Base-by-base conservation (phyloP, 2,888 invertebrate species). In the Acrobasis consociella region DNA sequence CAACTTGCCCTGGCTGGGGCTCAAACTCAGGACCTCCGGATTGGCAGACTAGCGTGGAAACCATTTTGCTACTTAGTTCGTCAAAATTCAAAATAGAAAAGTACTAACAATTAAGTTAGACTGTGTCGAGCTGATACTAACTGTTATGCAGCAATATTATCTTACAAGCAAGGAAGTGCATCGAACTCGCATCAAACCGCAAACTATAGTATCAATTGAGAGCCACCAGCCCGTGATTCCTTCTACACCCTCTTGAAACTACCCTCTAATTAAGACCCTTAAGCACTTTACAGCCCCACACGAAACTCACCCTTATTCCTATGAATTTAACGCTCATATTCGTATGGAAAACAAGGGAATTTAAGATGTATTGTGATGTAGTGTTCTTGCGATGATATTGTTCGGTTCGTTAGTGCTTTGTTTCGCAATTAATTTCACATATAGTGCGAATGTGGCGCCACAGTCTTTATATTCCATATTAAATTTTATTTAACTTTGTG, bases 161-260 rank as follows among this genome's bases (percentile, higher is more conserved):
- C 39, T 56, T 58, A 51, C 51, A 46, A 46, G 46, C 46, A 10
- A 15, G 22, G 15, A 46, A 68, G 69, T 69, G 73, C 75, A 75
- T 76, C 74, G 74, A 78, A 80, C 76, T 69, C 68, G 76, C 74
- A 75, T 73, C 78, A 74, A 78, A 81, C 82, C 83, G 70, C 83
- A 76, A 82, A 84, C 83, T 81, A 78, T 74, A 77, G 80, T 81
- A 84, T 81, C 83, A 85, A 85, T 85, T 87, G 82, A 84, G 87
- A 85, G 71, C 81, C 78, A 83, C 80, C 83, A 80, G 76, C 67
- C 82, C 81, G 80, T 85, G 83, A 82, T 84, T 85, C 81, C 83
- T 80, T 68, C 67, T 61, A 71, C 71, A 78, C 73, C 69, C 70
- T 67, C 65, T 56, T 63, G 51, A 68, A 63, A 76, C 76, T 78